phyloP scores from a whole-genome alignment of 1,140 invertebrate species.

The Drosophila azteca region DNA sequence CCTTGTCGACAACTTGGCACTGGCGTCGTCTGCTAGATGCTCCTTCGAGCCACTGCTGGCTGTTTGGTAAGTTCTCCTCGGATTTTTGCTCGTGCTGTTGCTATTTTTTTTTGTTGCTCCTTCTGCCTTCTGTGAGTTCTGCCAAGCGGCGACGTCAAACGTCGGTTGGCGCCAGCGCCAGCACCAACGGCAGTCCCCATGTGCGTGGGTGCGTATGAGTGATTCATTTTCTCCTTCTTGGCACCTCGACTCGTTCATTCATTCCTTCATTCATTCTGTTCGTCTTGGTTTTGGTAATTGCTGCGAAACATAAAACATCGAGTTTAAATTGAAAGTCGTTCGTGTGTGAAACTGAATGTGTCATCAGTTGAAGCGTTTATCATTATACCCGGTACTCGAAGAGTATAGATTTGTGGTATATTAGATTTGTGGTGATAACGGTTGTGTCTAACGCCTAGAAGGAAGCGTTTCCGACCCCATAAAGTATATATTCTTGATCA shows the following conservation, averaged over 20 bases:
- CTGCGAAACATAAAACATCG: slow-evolving; percentile 82
- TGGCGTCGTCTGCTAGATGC: slow-evolving; percentile 44
- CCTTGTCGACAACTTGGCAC: slow-evolving; percentile 64
- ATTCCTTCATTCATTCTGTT: slow-evolving; percentile 20
- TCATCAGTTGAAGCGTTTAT: slow-evolving; percentile 82
- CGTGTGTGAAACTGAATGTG: slow-evolving; percentile 82
- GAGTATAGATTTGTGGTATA: too few relatives aligned
- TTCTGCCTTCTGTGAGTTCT: slow-evolving; percentile 47
- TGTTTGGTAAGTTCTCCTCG: slow-evolving; percentile 47
- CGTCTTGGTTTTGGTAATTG: slow-evolving; percentile 67
- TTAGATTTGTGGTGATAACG: too few relatives aligned
- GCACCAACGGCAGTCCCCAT: slow-evolving; percentile 54
- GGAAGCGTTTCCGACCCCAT: too few relatives aligned
- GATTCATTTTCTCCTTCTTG: slow-evolving; percentile 59
- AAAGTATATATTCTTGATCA: too few relatives aligned
- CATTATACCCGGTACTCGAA: too few relatives aligned
- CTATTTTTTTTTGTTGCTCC: slow-evolving; percentile 28
- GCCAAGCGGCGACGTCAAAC: slow-evolving; percentile 61
- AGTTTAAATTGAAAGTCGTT: slow-evolving; percentile 82
- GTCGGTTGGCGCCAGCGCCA: slow-evolving; percentile 51
- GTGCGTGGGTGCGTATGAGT: slow-evolving; percentile 81
- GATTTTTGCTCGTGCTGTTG: slow-evolving; percentile 30
- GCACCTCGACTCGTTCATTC: slow-evolving; percentile 5
- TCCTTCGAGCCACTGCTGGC: slow-evolving; percentile 28
- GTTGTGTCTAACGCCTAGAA: too few relatives aligned